Evolutionary conservation across 2,797 vertebrate genomes (phyloP).

Genomic region (Fratercula arctica): DNA sequence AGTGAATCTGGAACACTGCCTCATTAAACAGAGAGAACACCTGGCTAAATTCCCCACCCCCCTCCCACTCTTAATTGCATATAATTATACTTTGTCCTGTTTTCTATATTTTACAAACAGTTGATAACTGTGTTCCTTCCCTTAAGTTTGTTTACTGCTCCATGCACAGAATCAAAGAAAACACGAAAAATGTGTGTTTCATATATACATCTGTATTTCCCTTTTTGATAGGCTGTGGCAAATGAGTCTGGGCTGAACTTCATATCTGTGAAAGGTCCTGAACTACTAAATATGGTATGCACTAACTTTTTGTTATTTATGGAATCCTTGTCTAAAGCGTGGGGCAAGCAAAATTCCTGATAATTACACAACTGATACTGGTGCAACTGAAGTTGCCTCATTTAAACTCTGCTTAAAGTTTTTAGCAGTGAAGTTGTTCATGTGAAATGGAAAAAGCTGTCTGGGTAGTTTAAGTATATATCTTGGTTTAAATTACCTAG

Average conservation of each 20-base stretch:
- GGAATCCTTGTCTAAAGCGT: background rate
- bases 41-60: background rate
- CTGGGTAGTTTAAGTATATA: background rate
- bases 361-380: background rate
- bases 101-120: background rate
- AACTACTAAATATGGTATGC: slow-evolving; percentile 97
- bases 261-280: slow-evolving; percentile 97
- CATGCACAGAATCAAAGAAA: background rate
- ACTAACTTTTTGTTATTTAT: background rate
- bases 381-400: background rate
- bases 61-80: background rate
- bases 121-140: background rate
- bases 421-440: background rate
- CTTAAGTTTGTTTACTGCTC: background rate
- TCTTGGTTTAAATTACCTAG: background rate
- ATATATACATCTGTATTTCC: background rate
- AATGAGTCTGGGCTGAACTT: slow-evolving; percentile 98
- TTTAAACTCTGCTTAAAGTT: background rate
- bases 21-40: background rate
- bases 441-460: background rate
- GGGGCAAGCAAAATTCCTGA: background rate
- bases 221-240: slow-evolving; percentile 86
- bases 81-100: background rate
- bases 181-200: background rate
- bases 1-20: background rate